Base-by-base conservation (phyloP, 2,797 vertebrate genomes). In the Enteromius treurensis region DNA sequence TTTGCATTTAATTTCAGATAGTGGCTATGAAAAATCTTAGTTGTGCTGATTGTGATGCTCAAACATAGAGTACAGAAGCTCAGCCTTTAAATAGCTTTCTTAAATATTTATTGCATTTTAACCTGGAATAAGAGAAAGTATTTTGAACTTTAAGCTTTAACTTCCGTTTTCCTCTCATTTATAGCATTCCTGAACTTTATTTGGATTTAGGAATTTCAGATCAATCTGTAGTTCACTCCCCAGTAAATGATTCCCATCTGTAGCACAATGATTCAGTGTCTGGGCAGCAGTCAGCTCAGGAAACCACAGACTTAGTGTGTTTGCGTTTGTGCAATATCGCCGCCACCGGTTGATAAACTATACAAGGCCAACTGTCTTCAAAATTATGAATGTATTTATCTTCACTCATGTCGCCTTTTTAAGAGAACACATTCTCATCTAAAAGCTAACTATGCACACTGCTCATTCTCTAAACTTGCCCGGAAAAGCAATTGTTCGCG, bases 211-310 rank as follows among this genome's bases (percentile, higher is more conserved):
- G 77, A 89, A 79, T 65, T 76, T 69, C 67, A 34, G 45, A 60
- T 58, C 32, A 75, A 64, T 86, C 85, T 79, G 79, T 87, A 86
- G 87, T 45, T 87, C 76, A 68, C 55, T 69, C 88, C 90, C 34
- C 76, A 89, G 89, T 92, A 92, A 93, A 94, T 93, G 90, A 91
- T 91, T 93, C 87, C 92, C 93, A 93, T 91, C 89, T 93, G 92
- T 86, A 74, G 82, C 81, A 79, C 89, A 77, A 77, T 60, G 75
- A 81, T 6, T 68, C 55, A 69, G 75, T 83, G 82, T 89, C 81
- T 77, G 51, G 62, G 81, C 29, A n/a, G 62, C 23, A 82, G 42
- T 55, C 11, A 77, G 62, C n/a, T 68, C 73, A 76, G 81, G 81
- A 82, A 82, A 82, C 64, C 47, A 42, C 23, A 21, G 34, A 34